phyloP scores from a whole-genome alignment of 2,888 invertebrate species.

The Erebia epiphron region DNA sequence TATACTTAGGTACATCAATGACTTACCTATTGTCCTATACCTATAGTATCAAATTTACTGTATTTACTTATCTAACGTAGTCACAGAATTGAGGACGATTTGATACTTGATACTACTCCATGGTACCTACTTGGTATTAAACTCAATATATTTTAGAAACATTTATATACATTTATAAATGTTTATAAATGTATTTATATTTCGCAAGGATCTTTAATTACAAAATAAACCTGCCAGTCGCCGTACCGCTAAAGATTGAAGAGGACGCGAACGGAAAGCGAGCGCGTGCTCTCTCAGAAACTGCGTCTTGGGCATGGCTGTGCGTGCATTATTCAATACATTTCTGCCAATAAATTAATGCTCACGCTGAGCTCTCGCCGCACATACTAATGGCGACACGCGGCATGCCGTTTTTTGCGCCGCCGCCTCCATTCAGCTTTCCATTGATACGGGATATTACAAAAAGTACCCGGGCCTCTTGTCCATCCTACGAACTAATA shows the following conservation, averaged over 20 bases:
- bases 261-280: slow-evolving; percentile 57
- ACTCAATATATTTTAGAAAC: neutral
- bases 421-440: slow-evolving; percentile 67
- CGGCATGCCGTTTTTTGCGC: slow-evolving; percentile 70
- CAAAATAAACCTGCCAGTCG: slow-evolving; percentile 32
- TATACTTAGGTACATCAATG: no score
- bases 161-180: no score
- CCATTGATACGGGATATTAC: slow-evolving; percentile 69
- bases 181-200: no score
- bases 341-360: slow-evolving; percentile 80
- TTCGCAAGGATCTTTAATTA: neutral
- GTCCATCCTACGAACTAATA: slow-evolving; percentile 64
- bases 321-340: slow-evolving; percentile 74
- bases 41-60: no score
- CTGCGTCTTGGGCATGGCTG: slow-evolving; percentile 48
- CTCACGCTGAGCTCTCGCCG: slow-evolving; percentile 70
- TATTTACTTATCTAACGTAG: no score
- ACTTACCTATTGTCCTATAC: no score
- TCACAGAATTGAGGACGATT: no score
- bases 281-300: slow-evolving; percentile 65
- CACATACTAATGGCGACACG: slow-evolving; percentile 81
- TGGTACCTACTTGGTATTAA: neutral
- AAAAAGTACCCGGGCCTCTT: slow-evolving; percentile 66
- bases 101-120: no score
- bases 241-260: slow-evolving; percentile 15